Evolutionary conservation across 2,888 invertebrate species (phyloP).

Genomic region (Brachyptera putata): DNA sequence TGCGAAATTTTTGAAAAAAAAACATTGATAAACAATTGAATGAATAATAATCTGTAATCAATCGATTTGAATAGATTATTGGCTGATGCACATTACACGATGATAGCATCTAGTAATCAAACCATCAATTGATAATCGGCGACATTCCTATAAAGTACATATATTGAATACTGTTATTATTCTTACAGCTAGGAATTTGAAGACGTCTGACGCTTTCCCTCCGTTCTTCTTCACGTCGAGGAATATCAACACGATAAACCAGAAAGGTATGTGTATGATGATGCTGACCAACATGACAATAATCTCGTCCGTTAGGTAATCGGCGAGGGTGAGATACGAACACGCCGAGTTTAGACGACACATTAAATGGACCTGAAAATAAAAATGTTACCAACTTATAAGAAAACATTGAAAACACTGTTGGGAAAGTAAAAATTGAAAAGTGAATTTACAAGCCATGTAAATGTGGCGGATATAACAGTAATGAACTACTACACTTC

Average conservation of each 20-base stretch:
- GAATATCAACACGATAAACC: constrained; percentile 58
- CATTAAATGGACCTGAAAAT: constrained; percentile 50
- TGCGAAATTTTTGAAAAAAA: too few species aligned
- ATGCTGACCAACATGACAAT: constrained; percentile 60
- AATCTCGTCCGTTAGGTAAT: constrained; percentile 69
- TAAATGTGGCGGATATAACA: too few species aligned
- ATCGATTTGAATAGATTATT: too few species aligned
- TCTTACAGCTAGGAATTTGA: constrained; percentile 48
- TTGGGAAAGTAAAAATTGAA: too few species aligned
- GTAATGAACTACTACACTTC: too few species aligned
- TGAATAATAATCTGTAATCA: too few species aligned
- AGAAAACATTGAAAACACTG: background rate
- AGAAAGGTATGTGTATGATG: constrained; percentile 63
- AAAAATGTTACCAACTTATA: background rate
- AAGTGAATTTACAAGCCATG: too few species aligned
- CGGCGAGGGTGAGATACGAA: constrained; percentile 57
- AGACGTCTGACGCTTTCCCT: constrained; percentile 51
- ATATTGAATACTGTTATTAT: background rate
- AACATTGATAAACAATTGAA: too few species aligned
- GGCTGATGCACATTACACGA: background rate
- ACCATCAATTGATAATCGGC: too few species aligned
- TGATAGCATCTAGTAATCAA: background rate
- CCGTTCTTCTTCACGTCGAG: constrained; percentile 67
- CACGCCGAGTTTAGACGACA: constrained; percentile 67
- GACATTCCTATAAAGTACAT: too few species aligned